phyloP scores from a whole-genome alignment of 2,888 invertebrate species.

The Sminthurides aquaticus region DNA sequence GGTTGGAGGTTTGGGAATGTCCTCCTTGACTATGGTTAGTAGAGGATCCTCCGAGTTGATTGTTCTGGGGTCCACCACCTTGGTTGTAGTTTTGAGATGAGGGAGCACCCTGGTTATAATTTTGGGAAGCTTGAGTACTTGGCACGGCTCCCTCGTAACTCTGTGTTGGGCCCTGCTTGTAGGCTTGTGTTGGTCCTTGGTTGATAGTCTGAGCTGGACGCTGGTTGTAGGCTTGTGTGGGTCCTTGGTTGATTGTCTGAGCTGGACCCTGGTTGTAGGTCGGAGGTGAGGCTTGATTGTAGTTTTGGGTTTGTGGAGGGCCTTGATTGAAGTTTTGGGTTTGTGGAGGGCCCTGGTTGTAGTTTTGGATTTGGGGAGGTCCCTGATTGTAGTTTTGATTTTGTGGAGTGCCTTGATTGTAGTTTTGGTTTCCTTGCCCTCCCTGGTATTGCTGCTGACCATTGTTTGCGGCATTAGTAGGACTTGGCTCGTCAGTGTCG shows the following conservation, averaged over 20 bases:
- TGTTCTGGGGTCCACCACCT: conserved; percentile 1
- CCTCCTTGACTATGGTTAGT: too few species aligned
- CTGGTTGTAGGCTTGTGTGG: background rate
- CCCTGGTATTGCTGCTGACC: conserved; percentile 11
- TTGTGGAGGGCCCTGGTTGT: background rate
- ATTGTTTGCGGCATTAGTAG: conserved; percentile 11
- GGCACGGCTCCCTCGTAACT: background rate
- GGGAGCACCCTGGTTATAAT: conserved; percentile 1
- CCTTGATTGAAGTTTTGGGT: background rate
- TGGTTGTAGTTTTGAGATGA: background rate
- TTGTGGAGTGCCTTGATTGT: conserved; percentile 13
- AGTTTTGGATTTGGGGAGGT: background rate
- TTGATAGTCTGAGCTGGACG: too few species aligned
- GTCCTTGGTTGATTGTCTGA: background rate
- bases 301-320: background rate
- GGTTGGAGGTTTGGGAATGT: conserved; percentile 3
- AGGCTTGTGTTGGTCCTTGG: background rate
- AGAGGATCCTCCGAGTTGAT: background rate
- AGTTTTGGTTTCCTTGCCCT: conserved; percentile 12
- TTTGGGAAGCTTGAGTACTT: background rate
- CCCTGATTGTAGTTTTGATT: conserved; percentile 7
- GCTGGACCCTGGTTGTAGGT: background rate
- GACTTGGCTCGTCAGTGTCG: conserved; percentile 36
- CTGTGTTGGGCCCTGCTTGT: background rate
- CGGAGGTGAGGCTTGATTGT: conserved; percentile 1